phyloP scores from a whole-genome alignment of 2,113 vertebrate species.

The Syngnathus typhle region DNA sequence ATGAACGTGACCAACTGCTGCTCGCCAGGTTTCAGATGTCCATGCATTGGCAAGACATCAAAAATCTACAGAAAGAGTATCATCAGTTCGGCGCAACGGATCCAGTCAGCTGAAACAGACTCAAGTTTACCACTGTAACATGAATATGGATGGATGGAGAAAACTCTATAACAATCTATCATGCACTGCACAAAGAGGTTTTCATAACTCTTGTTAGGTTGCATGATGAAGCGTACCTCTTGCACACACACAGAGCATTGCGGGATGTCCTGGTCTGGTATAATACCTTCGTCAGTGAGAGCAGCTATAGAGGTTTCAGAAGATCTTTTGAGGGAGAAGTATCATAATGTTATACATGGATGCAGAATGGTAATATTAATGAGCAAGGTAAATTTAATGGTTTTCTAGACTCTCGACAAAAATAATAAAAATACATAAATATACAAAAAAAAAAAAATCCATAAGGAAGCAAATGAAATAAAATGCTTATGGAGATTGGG shows the following conservation, averaged over 20 bases:
- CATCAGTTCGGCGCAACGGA: neutral
- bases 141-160: too few species aligned
- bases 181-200: too few species aligned
- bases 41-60: constrained; percentile 73
- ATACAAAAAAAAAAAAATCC: neutral
- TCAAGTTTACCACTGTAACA: too few species aligned
- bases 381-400: neutral
- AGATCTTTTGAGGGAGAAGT: neutral
- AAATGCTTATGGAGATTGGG: too few species aligned
- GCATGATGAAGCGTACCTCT: constrained; percentile 62
- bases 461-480: neutral
- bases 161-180: too few species aligned
- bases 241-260: constrained; percentile 44
- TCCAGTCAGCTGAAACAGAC: too few species aligned
- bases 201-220: constrained; percentile 19
- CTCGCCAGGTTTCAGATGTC: constrained; percentile 71
- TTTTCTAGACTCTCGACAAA: too few species aligned
- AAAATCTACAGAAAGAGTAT: constrained; percentile 72
- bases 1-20: constrained; percentile 68
- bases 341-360: neutral
- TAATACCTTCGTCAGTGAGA: neutral
- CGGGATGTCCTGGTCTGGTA: constrained; percentile 13
- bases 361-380: neutral
- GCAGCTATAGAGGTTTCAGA: neutral
- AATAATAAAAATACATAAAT: neutral